Evolutionary conservation across 2,888 invertebrate genomes (phyloP).

Genomic region (Plagiodera versicolora): DNA sequence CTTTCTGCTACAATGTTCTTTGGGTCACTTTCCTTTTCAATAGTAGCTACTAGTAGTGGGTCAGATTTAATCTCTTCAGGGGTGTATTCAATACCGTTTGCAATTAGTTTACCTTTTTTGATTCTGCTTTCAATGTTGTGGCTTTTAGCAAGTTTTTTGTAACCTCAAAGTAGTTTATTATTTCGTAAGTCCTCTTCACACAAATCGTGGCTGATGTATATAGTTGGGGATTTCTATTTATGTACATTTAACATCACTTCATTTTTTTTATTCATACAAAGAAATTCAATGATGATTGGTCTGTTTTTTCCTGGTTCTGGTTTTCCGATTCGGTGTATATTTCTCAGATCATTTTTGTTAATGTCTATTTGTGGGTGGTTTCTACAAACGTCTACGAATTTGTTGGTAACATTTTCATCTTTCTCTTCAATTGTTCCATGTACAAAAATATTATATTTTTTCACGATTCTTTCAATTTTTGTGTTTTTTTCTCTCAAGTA

Average conservation of each 20-base stretch:
- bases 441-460: background rate
- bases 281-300: background rate
- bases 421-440: background rate
- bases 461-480: background rate
- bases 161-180: background rate
- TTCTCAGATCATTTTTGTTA: background rate
- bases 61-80: background rate
- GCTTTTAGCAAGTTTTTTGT: background rate
- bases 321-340: background rate
- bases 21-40: background rate
- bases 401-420: background rate
- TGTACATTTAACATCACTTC: background rate
- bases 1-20: background rate
- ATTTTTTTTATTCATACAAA: background rate
- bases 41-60: background rate
- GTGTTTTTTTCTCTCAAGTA: background rate
- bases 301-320: background rate
- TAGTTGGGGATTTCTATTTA: background rate
- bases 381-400: background rate
- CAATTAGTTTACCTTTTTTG: background rate
- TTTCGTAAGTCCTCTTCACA: background rate
- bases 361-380: background rate
- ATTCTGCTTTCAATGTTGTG: background rate
- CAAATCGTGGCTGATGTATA: background rate
- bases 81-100: background rate